phyloP scores from a whole-genome alignment of 2,888 invertebrate genomes.

The Smittia aterrima region DNA sequence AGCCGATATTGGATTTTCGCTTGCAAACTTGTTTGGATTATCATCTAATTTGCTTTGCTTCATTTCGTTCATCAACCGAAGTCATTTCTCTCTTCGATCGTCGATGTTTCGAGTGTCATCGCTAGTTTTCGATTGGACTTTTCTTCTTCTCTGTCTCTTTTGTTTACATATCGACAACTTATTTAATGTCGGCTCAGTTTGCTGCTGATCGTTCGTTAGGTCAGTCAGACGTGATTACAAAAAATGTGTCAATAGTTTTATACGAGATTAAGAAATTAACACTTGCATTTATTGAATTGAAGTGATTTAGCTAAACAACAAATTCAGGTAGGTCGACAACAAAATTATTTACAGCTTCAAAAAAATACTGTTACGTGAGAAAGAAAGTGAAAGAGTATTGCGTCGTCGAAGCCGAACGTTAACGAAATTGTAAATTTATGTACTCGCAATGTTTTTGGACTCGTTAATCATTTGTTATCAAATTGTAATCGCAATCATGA shows the following conservation, averaged over 20 bases:
- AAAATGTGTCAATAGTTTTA: not conserved
- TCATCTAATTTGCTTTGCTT: not conserved
- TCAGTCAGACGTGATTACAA: not conserved
- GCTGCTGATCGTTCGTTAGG: not conserved
- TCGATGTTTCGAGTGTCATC: not conserved
- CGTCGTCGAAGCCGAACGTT: not conserved
- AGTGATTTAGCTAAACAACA: no score
- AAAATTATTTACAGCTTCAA: not conserved
- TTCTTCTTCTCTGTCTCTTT: no score
- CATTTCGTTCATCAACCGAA: not conserved
- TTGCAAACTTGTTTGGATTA: no score
- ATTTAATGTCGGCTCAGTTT: not conserved
- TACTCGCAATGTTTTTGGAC: not conserved
- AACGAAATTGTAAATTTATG: not conserved
- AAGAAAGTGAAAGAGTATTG: slow-evolving; percentile 15
- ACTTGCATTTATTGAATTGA: no score
- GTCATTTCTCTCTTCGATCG: not conserved
- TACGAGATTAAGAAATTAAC: no score
- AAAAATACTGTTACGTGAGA: slow-evolving; percentile 15
- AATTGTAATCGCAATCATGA: no score
- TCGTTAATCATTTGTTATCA: not conserved
- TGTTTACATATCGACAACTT: not conserved
- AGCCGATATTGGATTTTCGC: no score
- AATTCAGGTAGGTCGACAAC: no score
- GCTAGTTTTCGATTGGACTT: not conserved